Base-by-base conservation (phyloP, 2,888 invertebrate species). In the Tillus elongatus region DNA sequence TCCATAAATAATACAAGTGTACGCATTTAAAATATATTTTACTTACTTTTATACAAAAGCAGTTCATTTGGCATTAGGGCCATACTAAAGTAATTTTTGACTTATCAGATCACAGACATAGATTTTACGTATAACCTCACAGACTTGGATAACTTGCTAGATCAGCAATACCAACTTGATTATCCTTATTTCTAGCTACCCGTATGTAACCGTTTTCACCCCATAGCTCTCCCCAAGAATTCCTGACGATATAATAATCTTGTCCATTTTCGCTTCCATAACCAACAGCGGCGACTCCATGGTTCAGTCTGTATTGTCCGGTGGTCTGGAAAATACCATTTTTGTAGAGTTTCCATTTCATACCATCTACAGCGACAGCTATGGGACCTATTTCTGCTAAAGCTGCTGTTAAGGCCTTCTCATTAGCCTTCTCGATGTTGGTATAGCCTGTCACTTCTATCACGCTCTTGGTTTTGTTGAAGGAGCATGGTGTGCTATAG, bases 291-390 rank as follows among this genome's bases (percentile, higher is more conserved):
- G 86, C 60, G 15, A 79, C 85, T 46, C 85, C 90, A 54, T 91
- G 91, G 66, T 90, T 87, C 26, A 90, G 68, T n/a, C n/a, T n/a
- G n/a, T n/a, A n/a, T n/a, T n/a, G n/a, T n/a, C n/a, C n/a, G n/a
- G n/a, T n/a, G n/a, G n/a, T n/a, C n/a, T n/a, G n/a, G n/a, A 88
- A 91, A 37, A 91, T 75, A 33, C 85, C 85, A 49, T 70, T 67
- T 6, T 73, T 72, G 67, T 90, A 90, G 60, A 84, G 79, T 66
- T 89, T 87, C 76, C 90, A 88, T 47, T 66, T 64, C 3, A 39
- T 44, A 40, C 90, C 91, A 69, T 91, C 89, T 57, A 91, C 87
- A 53, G 87, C 89, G 35, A 88, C 80, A 10, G 87, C 74, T 26
- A 90, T 72, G 8, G 91, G 91, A 1, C 91, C 91, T 29, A 30